A percentile compares a stretch with the other conserved stretches of the same genome.
phyloP scores from a whole-genome alignment of 2,797 vertebrate species.

The Oceanodroma leucorhoa region DNA sequence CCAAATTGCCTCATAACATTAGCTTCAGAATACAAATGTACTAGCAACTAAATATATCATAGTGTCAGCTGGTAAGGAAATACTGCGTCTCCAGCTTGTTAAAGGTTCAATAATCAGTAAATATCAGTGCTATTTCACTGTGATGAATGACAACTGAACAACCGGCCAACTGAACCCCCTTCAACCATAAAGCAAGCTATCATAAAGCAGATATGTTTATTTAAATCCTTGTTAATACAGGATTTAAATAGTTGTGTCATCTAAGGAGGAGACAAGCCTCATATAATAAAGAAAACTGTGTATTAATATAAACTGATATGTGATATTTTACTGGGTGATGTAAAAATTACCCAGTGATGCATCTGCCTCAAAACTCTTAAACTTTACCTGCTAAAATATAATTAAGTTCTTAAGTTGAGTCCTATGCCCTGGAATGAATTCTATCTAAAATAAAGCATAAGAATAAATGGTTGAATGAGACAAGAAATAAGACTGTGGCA shows the following conservation, averaged over 20 bases:
- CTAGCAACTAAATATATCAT: neutral
- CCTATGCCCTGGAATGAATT: neutral
- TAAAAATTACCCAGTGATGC: neutral
- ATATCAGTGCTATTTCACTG: neutral
- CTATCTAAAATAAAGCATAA: neutral
- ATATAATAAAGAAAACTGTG: neutral
- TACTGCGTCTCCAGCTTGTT: neutral
- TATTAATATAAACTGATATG: neutral
- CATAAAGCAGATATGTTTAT: neutral
- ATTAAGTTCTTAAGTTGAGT: neutral
- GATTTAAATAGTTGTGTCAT: neutral
- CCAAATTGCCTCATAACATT: neutral
- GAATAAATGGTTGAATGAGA: neutral
- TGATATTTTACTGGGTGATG: neutral
- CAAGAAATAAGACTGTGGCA: neutral
- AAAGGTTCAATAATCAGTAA: neutral
- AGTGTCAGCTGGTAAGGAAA: neutral
- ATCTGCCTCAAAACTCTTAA: neutral
- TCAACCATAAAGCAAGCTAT: neutral
- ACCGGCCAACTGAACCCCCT: neutral
- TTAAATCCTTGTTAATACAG: neutral
- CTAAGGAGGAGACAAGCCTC: neutral
- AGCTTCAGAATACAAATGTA: neutral
- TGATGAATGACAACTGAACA: neutral
- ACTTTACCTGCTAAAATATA: neutral